These are phyloP conservation scores for Caenorhabditis sp. DNA, from an alignment of 2,888 invertebrate species.

Conservation along the genomic window DNA sequence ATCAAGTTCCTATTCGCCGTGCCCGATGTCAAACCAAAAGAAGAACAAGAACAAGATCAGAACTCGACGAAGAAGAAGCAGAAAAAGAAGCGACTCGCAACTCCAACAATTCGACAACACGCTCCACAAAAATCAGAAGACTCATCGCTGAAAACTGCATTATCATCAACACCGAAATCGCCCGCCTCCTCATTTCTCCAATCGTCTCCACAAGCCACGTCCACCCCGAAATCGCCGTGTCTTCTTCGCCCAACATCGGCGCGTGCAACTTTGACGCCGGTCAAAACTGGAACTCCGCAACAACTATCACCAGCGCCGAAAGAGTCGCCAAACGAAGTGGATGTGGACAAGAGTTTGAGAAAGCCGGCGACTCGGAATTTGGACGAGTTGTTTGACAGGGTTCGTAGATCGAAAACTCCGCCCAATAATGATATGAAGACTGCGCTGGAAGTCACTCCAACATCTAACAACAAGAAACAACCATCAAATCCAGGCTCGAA, in stretches of 20 bases:
- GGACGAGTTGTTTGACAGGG: background rate
- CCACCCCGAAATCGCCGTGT: conserved; percentile 20
- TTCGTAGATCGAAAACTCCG: conserved; percentile 7
- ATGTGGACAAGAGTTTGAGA: conserved; percentile 31
- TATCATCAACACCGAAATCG: background rate
- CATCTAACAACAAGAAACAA: conserved; percentile 6
- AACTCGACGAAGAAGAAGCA: too few relatives aligned
- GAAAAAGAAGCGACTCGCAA: background rate
- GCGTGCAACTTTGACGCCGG: conserved; percentile 4
- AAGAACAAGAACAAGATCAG: background rate
- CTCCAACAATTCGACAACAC: background rate
- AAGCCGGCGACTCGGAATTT: conserved; percentile 17
- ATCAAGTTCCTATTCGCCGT: conserved; percentile 6
- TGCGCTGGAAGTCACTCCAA: conserved; percentile 2
- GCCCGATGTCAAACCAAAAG: background rate
- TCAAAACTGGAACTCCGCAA: background rate
- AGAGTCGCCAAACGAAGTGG: conserved; percentile 17
- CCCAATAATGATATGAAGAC: conserved; percentile 6
- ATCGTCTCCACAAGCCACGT: conserved; percentile 16
- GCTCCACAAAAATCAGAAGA: background rate
- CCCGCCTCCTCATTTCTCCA: background rate
- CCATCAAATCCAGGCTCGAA: background rate
- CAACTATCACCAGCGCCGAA: background rate
- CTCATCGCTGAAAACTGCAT: background rate
- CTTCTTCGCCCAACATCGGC: background rate